Base-by-base conservation (phyloP, 92 coral and sea anemone genomes). In the Bergia sp. region DNA sequence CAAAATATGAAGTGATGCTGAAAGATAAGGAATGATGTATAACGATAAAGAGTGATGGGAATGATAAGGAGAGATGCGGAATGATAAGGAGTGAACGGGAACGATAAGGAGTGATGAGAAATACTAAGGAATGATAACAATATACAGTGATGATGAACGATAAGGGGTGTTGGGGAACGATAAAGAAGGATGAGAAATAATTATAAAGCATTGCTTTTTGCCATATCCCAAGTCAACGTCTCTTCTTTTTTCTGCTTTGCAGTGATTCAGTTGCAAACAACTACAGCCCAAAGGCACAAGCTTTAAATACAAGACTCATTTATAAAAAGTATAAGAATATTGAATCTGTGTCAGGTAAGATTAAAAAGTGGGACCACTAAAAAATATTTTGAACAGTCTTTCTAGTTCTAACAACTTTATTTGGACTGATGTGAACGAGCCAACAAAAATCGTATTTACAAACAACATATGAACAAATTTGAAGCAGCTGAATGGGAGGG, bases 201-300 rank as follows among this genome's bases (percentile, higher is more conserved):
- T 57, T 15, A 18, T 3, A 16, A 61, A 7, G 29, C n/a, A 5
- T 3, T 61, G 0, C n/a, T 61, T 0, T 9, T 47, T n/a, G 43
- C 44, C 37, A 41, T 76, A 37, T 10, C 13, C 50, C 13, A 12
- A 15, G 2, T 36, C 36, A 72, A 20, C 40, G 15, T 42, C 16
- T 7, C 37, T 37, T 23, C 15, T 45, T 38, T 65, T 39, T 43
- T 85, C 23, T 79, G 4, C 53, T 80, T 86, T 81, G 58, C 71
- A 96, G 99, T 95, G 99, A 96, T 90, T 96, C 99, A 64, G 98
- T 96, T 78, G 99, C 99, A 23, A 96, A 96, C 79, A 96, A 96
- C 90, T 96, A 96, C 91, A 96, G 96, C 73, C 99, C 99, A 1
- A 89, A 98, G 13, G 99, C 99, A 15, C 98, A 96, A 69, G 80